Evolutionary conservation across 2,113 vertebrate species (phyloP), one percentile per base, ranked within the genome.

Genomic region (Corythornis vintsioides): DNA sequence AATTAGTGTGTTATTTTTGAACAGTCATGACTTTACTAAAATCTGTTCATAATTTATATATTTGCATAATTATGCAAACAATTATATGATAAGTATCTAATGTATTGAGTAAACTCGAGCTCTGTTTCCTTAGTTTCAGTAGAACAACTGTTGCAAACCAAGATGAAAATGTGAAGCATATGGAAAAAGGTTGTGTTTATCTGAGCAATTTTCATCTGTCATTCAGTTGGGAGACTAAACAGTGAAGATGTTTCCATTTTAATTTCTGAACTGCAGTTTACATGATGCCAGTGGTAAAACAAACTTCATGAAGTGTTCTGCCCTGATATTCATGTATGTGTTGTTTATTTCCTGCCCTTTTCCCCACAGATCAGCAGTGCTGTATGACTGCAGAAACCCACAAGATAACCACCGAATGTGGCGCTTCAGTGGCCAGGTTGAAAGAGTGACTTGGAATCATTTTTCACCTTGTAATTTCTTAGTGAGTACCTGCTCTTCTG

Each of bases 351-450:
- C 26, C 28, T 70, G 4, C 35, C 42, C 31, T 13, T 60, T 56
- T 43, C n/a, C 31, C 40, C 29, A 5, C 60, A 99, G 99, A 90
- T 99, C 99, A 4, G 98, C 98, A 7, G 96, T 99, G 35, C 96
- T 99, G 75, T 99, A 99, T 0, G 99, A 99, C 91, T 99, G 99
- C 92, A 98, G 99, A 26, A 99, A 97, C 95, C 99, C 99, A 8
- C 97, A 98, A 33, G 97, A 97, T 52, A 98, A 96, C 92, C 97
- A 98, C 72, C 98, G 99, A 8, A 95, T 97, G 25, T 99, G 99
- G 99, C 94, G 98, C 15, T 99, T 99, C 55, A 99, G 99, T 9
- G 99, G 99, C 11, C 98, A 99, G 92, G 98, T 99, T 38, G 99
- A 99, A 96, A 98, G 99, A 67, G 96, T 99, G 25, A 96, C 96